Evolutionary conservation across 2,888 invertebrate species (phyloP), one percentile per base, ranked within the genome.

Genomic region (Plutella xylostella): DNA sequence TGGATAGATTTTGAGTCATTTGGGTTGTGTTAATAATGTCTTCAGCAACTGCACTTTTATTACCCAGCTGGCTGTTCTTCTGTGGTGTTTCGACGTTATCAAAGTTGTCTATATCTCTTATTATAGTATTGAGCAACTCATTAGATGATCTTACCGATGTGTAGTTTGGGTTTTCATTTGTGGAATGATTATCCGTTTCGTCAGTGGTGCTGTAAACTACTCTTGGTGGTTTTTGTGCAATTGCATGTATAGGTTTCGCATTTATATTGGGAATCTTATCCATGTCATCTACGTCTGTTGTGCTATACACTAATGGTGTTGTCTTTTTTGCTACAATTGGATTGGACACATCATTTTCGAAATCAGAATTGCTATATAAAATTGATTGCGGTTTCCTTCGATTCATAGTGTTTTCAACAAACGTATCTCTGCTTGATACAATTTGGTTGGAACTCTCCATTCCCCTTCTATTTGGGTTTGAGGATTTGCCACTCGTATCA

Each of bases 401-500:
- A 19, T 45, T 47, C 37, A 46, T 44, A 15, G 45, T 46, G 37
- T n/a, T n/a, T n/a, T n/a, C n/a, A n/a, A n/a, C n/a, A n/a, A n/a
- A n/a, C n/a, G 28, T 18, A 25, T 35, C 34, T 21, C 35, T 39
- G 12, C 12, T 31, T 12, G 30, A 45, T 12, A 22, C 41, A 5
- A 5, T 19, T 21, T 44, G 28, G 11, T 14, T 44, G 11, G 54
- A 51, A 12, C 57, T 58, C 44, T 45, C 45, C 18, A 18, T 18
- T 17, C 15, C 31, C 15, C 19, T 18, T 15, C 15, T n/a, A 17
- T 42, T 28, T 17, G n/a, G 15, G 21, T 43, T 22, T 12, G 42
- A 39, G 11, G 39, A 39, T 31, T 59, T 52, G 7, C 44, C 51
- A 50, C 57, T 63, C 12, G 43, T 49, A 37, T 63, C 56, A 28